Conservation (phyloP, 2,888 invertebrate species). For the Cryptus viduatorius region DNA sequence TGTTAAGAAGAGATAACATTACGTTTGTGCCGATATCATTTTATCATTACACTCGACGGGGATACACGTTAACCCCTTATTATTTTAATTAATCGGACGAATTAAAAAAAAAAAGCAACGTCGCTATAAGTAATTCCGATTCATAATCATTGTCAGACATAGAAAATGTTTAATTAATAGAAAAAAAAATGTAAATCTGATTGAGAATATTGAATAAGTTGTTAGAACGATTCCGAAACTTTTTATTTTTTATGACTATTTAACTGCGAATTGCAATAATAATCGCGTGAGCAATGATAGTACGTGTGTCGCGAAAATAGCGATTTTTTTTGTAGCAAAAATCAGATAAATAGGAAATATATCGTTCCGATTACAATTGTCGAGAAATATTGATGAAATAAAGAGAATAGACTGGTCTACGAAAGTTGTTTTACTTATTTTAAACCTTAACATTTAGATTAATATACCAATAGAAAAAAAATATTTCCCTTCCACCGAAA, state of each 20-base stretch:
- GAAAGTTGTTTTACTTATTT: not conserved
- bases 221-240: constrained; percentile 19
- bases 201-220: constrained; percentile 26
- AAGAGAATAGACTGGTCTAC: constrained; percentile 61
- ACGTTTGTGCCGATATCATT: not conserved
- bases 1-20: not conserved
- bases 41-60: constrained; percentile 8
- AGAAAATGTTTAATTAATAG: constrained; percentile 12
- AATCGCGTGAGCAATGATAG: constrained; percentile 19
- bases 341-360: not conserved
- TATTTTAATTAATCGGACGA: constrained; percentile 24
- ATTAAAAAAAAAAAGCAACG: not conserved
- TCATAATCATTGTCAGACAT: constrained; percentile 25
- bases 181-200: constrained; percentile 10
- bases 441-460: not conserved
- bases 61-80: not conserved
- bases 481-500: too few species aligned
- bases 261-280: not conserved
- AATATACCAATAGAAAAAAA: too few species aligned
- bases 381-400: constrained; percentile 48
- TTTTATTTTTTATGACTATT: constrained; percentile 27
- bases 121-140: constrained; percentile 36
- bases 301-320: not conserved
- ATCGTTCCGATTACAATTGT: constrained; percentile 15
- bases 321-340: not conserved